Evolutionary conservation across 2,113 vertebrate species (phyloP).

Genomic region (Chamaea fasciata): DNA sequence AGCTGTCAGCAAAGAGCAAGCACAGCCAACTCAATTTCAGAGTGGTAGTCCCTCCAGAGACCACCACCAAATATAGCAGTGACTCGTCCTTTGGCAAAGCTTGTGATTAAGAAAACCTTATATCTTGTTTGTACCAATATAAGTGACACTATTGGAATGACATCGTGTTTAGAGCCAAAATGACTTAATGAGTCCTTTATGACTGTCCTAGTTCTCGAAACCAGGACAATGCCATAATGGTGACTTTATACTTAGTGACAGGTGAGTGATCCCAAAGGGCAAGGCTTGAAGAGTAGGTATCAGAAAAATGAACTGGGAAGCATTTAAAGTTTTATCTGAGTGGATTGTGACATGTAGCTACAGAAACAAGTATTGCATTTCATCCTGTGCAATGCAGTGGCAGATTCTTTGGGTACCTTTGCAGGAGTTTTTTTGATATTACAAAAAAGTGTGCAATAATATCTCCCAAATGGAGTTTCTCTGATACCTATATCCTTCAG

Average conservation of each 20-base stretch:
- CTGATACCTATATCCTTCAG: not conserved
- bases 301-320: not conserved
- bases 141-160: not conserved
- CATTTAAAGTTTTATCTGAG: not conserved
- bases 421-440: not conserved
- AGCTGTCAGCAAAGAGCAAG: not conserved
- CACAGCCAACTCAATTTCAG: conserved; percentile 18
- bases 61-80: not conserved
- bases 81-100: not conserved
- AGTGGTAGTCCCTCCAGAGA: not conserved
- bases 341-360: not conserved
- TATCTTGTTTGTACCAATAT: conserved; percentile 5
- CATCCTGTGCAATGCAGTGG: not conserved
- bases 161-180: not conserved
- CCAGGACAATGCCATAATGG: not conserved
- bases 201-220: not conserved
- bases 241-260: conserved; percentile 1
- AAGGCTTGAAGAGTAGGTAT: not conserved
- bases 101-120: conserved; percentile 3
- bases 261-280: not conserved
- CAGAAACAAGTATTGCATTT: not conserved
- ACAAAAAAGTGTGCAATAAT: not conserved
- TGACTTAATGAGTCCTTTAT: not conserved
- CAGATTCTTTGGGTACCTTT: not conserved
- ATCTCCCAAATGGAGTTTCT: not conserved